phyloP scores from a whole-genome alignment of 2,797 vertebrate genomes.

The Anabacerthia variegaticeps region DNA sequence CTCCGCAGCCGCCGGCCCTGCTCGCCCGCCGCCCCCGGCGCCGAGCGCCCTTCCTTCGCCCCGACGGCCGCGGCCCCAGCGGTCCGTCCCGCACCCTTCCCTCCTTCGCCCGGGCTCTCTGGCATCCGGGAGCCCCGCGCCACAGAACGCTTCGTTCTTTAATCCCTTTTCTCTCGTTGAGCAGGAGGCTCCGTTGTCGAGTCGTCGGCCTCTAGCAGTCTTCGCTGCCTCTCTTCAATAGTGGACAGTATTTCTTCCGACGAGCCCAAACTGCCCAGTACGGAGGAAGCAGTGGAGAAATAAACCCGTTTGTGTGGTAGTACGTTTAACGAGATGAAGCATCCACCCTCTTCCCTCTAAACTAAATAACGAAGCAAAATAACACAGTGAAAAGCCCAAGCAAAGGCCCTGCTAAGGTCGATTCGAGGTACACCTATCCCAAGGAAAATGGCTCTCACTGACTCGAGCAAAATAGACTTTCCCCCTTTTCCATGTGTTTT shows the following conservation, averaged over 20 bases:
- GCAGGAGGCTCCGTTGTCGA: conserved; percentile 78
- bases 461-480: background rate
- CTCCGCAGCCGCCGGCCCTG: background rate
- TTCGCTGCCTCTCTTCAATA: conserved; percentile 93
- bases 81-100: background rate
- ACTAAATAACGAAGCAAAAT: conserved; percentile 23
- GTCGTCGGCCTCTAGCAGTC: conserved; percentile 89
- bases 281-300: conserved; percentile 79
- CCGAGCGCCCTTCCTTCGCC: background rate
- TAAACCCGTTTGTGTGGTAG: background rate
- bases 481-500: background rate
- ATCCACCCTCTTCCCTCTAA: background rate
- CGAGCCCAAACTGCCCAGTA: conserved; percentile 78
- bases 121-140: background rate
- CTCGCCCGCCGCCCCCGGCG: background rate
- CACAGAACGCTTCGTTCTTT: background rate
- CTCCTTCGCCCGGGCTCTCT: background rate
- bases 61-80: background rate
- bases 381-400: conserved; percentile 11
- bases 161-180: background rate
- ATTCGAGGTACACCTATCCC: background rate
- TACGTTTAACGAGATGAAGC: conserved; percentile 42
- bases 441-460: background rate
- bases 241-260: conserved; percentile 95
- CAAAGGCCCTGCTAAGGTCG: background rate